These are phyloP conservation scores for Sesia apiformis DNA, from an alignment of 2,888 invertebrate species.

Conservation along the genomic window DNA sequence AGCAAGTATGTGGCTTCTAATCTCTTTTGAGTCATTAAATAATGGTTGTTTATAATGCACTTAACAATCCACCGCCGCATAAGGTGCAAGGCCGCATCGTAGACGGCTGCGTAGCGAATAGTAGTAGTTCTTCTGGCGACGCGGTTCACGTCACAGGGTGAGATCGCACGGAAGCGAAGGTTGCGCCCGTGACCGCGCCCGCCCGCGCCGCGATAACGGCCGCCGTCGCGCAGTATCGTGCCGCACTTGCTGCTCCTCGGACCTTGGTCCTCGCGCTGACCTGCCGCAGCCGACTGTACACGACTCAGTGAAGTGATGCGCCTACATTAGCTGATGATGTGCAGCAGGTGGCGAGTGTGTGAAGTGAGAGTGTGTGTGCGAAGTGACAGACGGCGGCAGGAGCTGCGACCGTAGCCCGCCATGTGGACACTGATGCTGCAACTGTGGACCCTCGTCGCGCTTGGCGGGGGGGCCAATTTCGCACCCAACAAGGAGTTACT, in stretches of 20 bases:
- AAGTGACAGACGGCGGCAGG: slow-evolving; percentile 41
- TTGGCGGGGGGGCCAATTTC: slow-evolving; percentile 50
- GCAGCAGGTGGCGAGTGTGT: slow-evolving; percentile 48
- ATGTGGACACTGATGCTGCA: slow-evolving; percentile 57
- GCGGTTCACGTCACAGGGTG: slow-evolving; percentile 46
- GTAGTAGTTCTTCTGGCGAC: slow-evolving; percentile 9
- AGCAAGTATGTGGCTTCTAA: not conserved
- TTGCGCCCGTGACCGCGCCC: slow-evolving; percentile 70
- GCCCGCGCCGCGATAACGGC: slow-evolving; percentile 40
- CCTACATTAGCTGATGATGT: slow-evolving; percentile 50
- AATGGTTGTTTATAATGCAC: not conserved
- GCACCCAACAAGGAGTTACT: slow-evolving; percentile 58
- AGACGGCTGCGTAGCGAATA: slow-evolving; percentile 29
- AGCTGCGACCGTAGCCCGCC: slow-evolving; percentile 44
- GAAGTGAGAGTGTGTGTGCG: slow-evolving; percentile 47
- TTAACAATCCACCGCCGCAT: not conserved
- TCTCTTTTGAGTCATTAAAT: not conserved
- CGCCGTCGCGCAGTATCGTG: slow-evolving; percentile 54
- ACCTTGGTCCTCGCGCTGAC: slow-evolving; percentile 30
- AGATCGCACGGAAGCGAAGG: slow-evolving; percentile 62
- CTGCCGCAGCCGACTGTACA: slow-evolving; percentile 16
- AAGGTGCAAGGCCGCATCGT: slow-evolving; percentile 16
- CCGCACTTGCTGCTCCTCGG: slow-evolving; percentile 58
- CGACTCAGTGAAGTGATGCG: slow-evolving; percentile 45
- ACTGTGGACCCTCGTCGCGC: slow-evolving; percentile 46